Conservation (phyloP, 2,113 vertebrate species). For the Varanus salvator region DNA sequence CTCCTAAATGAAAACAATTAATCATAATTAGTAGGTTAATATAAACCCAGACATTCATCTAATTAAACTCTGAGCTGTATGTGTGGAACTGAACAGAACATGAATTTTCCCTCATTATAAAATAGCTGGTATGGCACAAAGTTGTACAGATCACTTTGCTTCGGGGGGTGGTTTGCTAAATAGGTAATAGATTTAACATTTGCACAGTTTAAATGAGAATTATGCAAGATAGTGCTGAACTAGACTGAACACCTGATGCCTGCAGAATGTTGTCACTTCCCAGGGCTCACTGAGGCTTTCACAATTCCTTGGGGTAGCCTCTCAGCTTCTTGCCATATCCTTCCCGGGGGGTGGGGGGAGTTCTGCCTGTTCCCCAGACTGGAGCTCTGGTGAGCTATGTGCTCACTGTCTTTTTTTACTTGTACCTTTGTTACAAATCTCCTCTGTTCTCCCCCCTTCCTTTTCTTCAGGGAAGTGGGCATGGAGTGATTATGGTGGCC, state of each 20-base stretch:
- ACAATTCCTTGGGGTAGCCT: too few species aligned
- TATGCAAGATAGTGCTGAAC: not conserved
- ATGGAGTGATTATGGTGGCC: too few species aligned
- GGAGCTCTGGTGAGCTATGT: too few species aligned
- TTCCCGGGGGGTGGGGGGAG: too few species aligned
- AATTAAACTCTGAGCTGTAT: conserved; percentile 36
- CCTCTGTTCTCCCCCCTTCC: too few species aligned
- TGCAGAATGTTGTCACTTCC: not conserved
- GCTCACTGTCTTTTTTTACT: too few species aligned
- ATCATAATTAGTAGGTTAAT: conserved; percentile 45
- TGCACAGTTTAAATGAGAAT: not conserved
- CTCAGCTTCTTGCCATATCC: too few species aligned
- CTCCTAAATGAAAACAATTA: conserved; percentile 38
- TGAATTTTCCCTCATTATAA: not conserved
- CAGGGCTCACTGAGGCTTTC: not conserved
- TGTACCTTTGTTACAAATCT: too few species aligned
- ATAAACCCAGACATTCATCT: conserved; percentile 21
- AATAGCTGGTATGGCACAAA: not conserved
- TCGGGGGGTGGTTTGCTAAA: conserved; percentile 11
- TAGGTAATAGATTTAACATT: conserved; percentile 2
- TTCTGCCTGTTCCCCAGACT: too few species aligned
- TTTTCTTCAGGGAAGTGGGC: too few species aligned
- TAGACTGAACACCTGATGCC: not conserved
- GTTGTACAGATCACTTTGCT: not conserved
- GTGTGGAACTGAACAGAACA: not conserved